Base-by-base conservation (phyloP, 1,140 invertebrate species). In the Drosophila aff. region DNA sequence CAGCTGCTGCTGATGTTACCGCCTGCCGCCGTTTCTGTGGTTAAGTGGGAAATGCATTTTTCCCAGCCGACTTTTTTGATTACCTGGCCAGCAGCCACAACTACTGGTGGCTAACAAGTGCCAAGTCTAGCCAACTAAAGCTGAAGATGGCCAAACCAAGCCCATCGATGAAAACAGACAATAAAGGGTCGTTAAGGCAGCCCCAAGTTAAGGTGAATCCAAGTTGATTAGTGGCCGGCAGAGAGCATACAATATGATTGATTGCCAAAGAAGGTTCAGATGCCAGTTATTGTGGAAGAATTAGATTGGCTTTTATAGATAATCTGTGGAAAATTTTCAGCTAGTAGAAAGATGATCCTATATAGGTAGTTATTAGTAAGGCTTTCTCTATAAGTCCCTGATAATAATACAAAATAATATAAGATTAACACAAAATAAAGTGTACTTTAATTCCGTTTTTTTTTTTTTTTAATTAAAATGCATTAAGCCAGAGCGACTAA, bases 31-130 rank as follows among this genome's bases (percentile, higher is more conserved):
- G 50, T 40, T 38, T 71, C 38, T 73, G 69, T 47, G 40, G 78
- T 67, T 31, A 41, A 53, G n/a, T 67, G n/a, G 69, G 53, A 71
- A 71, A 50, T 72, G 36, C 38, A 60, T 71, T 71, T 72, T 33
- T 47, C 46, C 44, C 18, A 40, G 44, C 23, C 23, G 21, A 49
- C 38, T 66, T 36, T 18, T 33, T 61, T 72, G 69, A 73, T 73
- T 73, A 61, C 53, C 69, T 49, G 5, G 26, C 21, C 21, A 72
- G 64, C 43, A 33, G 49, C 62, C 36, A 33, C 52, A 73, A 73
- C 28, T 31, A 49, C 8, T 47, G 38, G 23, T 38, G 69, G 23
- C 53, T 43, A 61, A 73, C 69, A 61, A 73, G 69, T 73, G 69
- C 46, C 43, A 36, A 60, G 68, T 52, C 53, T 26, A 36, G 44